A percentile compares a stretch with the other conserved stretches of the same genome.
Evolutionary conservation across 2,888 invertebrate species (phyloP).

Genomic region (Craniophora ligustri): DNA sequence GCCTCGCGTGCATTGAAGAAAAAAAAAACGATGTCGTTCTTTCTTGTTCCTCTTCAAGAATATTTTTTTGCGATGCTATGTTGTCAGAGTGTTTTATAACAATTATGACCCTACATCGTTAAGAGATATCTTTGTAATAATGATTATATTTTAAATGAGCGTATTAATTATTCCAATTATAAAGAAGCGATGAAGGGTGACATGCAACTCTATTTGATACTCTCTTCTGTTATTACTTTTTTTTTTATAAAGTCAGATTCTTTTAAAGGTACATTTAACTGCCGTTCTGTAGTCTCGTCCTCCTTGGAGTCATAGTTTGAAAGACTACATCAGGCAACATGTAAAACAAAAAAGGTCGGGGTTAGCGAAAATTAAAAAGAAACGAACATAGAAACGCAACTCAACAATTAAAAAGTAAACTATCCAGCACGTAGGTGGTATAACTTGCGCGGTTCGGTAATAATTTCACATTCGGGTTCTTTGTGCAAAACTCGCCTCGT

Average conservation of each 20-base stretch:
- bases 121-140: background rate
- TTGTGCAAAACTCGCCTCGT: conserved; percentile 18
- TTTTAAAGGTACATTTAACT: no score
- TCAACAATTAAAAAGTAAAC: no score
- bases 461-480: conserved; percentile 31
- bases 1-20: conserved; percentile 17
- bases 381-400: no score
- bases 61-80: conserved; percentile 17
- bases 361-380: background rate
- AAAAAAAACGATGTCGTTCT: conserved; percentile 19
- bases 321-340: no score
- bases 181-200: background rate
- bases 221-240: no score
- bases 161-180: conserved; percentile 4
- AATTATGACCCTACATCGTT: conserved; percentile 9
- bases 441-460: conserved; percentile 23
- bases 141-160: conserved; percentile 11
- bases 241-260: no score
- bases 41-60: conserved; percentile 3
- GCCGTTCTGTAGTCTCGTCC: no score
- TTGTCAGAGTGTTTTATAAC: conserved; percentile 8
- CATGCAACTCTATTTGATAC: no score
- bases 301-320: no score
- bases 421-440: background rate
- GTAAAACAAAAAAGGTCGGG: background rate